Conservation (phyloP, 2,113 vertebrate species). For the Numida meleagris region DNA sequence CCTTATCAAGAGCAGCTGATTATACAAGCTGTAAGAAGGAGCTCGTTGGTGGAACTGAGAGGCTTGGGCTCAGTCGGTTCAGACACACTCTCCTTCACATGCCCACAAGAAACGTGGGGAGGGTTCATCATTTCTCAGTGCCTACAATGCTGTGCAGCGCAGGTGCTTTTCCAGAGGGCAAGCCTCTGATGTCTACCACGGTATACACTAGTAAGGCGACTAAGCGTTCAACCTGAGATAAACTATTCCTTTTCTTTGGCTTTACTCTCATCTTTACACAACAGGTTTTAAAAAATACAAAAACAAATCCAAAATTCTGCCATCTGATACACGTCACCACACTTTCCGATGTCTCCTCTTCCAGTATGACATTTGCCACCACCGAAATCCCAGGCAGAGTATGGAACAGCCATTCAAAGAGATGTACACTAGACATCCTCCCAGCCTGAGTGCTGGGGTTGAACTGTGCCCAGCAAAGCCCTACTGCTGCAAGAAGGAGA, state of each 20-base stretch:
- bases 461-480: conserved; percentile 80
- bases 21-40: neutral
- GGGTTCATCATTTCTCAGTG: neutral
- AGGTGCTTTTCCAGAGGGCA: neutral
- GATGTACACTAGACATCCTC: conserved; percentile 86
- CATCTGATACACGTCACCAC: conserved; percentile 83
- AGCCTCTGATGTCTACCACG: neutral
- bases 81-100: neutral
- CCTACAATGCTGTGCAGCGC: neutral
- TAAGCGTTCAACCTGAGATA: neutral
- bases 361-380: conserved; percentile 83
- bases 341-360: conserved; percentile 86
- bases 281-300: too few relatives aligned
- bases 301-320: neutral
- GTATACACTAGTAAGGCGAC: neutral
- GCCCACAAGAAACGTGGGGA: accelerated
- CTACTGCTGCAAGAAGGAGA: conserved; percentile 78
- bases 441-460: conserved; percentile 72
- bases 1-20: neutral
- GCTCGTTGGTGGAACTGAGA: neutral
- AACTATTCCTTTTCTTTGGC: neutral
- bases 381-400: conserved; percentile 86
- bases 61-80: neutral
- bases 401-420: conserved; percentile 92
- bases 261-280: neutral